phyloP scores from a whole-genome alignment of 2,797 vertebrate genomes.

The Stomatorhinus walkeri region DNA sequence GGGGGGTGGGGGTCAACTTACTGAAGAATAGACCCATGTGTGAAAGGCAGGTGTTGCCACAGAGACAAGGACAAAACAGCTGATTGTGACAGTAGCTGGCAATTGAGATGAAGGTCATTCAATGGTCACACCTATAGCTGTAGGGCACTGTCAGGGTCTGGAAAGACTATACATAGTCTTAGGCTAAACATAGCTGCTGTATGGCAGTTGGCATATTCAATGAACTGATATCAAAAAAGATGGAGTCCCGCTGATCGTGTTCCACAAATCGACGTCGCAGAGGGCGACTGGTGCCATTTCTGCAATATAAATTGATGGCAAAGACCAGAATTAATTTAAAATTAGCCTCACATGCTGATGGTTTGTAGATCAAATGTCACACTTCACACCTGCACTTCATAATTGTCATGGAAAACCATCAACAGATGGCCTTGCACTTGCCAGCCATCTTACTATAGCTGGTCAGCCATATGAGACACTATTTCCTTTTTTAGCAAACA shows the following conservation, averaged over 20 bases:
- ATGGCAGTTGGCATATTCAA: background rate
- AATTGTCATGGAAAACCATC: background rate
- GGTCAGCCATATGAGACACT: background rate
- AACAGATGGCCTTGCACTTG: background rate
- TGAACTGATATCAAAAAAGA: background rate
- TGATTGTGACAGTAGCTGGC: background rate
- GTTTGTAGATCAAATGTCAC: background rate
- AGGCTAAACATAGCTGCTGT: background rate
- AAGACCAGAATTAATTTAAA: background rate
- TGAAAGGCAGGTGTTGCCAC: background rate
- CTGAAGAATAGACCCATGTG: background rate
- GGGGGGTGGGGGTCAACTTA: background rate
- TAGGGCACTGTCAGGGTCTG: background rate
- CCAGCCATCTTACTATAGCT: background rate
- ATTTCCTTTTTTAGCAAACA: background rate
- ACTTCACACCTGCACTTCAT: background rate
- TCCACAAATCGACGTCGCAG: background rate
- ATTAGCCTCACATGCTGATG: background rate
- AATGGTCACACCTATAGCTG: background rate
- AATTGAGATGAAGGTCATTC: background rate
- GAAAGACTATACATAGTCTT: background rate
- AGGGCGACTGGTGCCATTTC: background rate
- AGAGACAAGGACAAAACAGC: background rate
- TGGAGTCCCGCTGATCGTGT: background rate
- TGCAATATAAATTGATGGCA: background rate